A percentile compares a stretch with the other conserved stretches of the same genome.
Evolutionary conservation across 2,888 invertebrate genomes (phyloP).

Genomic region (Heliconius erato): DNA sequence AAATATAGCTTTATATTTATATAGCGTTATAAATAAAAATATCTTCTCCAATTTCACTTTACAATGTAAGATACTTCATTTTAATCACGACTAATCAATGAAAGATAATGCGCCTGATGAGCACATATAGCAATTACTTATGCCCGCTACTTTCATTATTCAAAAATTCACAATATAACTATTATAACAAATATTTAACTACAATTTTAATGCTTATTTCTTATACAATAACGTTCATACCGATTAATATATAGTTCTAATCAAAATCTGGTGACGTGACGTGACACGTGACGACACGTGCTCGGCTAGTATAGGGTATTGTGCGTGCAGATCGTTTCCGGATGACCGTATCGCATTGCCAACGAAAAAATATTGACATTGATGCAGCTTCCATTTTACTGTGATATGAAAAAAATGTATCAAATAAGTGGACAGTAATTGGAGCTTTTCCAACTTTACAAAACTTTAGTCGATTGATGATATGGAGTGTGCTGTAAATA

Average conservation of each 20-base stretch:
- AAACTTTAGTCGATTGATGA: neutral
- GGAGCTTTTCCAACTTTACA: neutral
- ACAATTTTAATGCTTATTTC: conserved; percentile 6
- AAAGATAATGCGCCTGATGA: conserved; percentile 42
- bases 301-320: conserved; percentile 51
- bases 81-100: conserved; percentile 21
- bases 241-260: neutral
- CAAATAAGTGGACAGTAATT: conserved; percentile 8
- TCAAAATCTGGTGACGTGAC: neutral
- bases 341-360: conserved; percentile 56
- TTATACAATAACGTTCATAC: neutral
- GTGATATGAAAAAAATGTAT: conserved; percentile 33
- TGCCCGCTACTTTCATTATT: conserved; percentile 31
- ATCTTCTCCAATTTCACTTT: neutral
- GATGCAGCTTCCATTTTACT: conserved; percentile 42
- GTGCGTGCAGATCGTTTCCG: conserved; percentile 58
- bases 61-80: neutral
- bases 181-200: neutral
- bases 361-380: conserved; percentile 53
- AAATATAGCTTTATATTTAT: too few species aligned
- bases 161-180: neutral
- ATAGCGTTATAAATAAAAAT: too few species aligned
- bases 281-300: conserved; percentile 55
- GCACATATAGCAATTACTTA: conserved; percentile 49
- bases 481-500: conserved; percentile 5